A percentile compares a stretch with the other conserved stretches of the same genome.
Evolutionary conservation across 2,113 vertebrate genomes (phyloP).

Genomic region (Ameiurus melas): DNA sequence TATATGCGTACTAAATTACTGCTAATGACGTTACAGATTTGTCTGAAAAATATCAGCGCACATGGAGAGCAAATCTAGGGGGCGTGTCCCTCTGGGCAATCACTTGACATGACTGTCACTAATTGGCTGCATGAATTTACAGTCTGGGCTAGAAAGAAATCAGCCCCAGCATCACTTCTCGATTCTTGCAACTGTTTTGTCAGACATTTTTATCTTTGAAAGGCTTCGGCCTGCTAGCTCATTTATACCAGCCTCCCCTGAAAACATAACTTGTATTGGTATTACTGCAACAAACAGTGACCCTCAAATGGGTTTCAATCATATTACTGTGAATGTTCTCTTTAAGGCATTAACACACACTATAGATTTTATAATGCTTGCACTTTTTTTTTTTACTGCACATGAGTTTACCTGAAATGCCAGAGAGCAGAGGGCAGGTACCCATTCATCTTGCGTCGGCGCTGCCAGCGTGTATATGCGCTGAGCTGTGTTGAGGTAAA

Average conservation of each 20-base stretch:
- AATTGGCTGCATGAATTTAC: not conserved
- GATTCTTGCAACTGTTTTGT: not conserved
- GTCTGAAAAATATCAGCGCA: not conserved
- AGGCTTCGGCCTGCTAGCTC: not conserved
- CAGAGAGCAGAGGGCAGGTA: conserved; percentile 75
- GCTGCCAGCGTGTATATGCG: conserved; percentile 79
- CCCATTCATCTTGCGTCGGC: conserved; percentile 75
- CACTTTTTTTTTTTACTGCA: not conserved
- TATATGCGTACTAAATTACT: not conserved
- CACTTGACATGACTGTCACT: not conserved
- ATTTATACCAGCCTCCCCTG: not conserved
- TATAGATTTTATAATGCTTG: not conserved
- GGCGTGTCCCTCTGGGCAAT: not conserved
- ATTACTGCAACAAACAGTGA: not conserved
- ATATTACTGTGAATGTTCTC: no score
- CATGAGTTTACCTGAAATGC: conserved; percentile 80
- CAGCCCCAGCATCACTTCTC: not conserved
- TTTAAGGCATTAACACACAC: not conserved
- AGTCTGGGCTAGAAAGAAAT: not conserved
- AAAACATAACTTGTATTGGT: not conserved
- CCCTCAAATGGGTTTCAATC: not conserved
- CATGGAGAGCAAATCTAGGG: not conserved
- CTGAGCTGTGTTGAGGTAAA: conserved; percentile 79
- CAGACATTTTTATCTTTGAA: not conserved
- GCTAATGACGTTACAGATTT: not conserved